Evolutionary conservation across 2,797 vertebrate genomes (phyloP).

Genomic region (Botia almorhae): DNA sequence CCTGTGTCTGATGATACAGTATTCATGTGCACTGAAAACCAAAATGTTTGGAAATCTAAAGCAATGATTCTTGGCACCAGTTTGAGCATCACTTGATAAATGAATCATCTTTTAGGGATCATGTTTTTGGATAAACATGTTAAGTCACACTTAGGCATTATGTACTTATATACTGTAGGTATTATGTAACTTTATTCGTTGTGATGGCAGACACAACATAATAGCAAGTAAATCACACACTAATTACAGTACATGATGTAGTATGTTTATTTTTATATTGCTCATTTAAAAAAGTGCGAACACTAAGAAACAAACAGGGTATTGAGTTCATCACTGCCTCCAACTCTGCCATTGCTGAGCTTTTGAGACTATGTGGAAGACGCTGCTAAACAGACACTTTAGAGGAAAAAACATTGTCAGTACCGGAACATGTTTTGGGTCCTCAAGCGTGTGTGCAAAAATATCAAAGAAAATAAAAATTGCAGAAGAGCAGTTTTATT

Average conservation of each 20-base stretch:
- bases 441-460: background rate
- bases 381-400: slow-evolving; percentile 73
- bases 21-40: background rate
- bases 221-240: slow-evolving; percentile 70
- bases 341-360: slow-evolving; percentile 71
- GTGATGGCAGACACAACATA: slow-evolving; percentile 35
- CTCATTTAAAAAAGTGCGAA: slow-evolving; percentile 67
- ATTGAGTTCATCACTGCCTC: slow-evolving; percentile 68
- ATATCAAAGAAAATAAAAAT: background rate
- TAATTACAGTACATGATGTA: slow-evolving; percentile 63
- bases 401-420: background rate
- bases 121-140: background rate
- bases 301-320: slow-evolving; percentile 76
- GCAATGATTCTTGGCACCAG: background rate
- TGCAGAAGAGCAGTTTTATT: background rate
- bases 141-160: background rate
- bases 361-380: slow-evolving; percentile 70
- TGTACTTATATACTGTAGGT: background rate
- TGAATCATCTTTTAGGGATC: background rate
- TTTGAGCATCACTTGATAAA: background rate
- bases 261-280: slow-evolving; percentile 65
- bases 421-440: slow-evolving; percentile 2
- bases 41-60: background rate
- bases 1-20: background rate
- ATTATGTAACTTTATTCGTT: slow-evolving; percentile 22